A percentile compares a stretch with the other conserved stretches of the same genome.
Evolutionary conservation across 2,113 vertebrate genomes (phyloP).

Genomic region (Chlorodrepanis virens): DNA sequence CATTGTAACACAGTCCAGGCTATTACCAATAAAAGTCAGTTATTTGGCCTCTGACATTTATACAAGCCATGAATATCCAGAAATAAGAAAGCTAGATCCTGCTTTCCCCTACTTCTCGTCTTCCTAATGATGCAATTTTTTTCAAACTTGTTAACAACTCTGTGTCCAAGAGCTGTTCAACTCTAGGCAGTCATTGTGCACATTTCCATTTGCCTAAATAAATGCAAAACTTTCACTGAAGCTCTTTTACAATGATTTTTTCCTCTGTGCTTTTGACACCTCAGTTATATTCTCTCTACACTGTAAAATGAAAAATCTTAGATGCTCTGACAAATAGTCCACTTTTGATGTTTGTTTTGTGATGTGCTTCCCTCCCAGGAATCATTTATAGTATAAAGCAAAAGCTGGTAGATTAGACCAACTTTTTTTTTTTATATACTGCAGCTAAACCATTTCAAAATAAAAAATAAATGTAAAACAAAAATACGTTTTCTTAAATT

Average conservation of each 20-base stretch:
- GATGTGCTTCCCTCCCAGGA: not conserved
- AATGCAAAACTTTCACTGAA: slow-evolving; percentile 1
- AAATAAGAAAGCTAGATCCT: slow-evolving; percentile 22
- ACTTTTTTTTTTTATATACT: not conserved
- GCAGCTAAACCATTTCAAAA: not conserved
- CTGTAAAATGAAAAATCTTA: not conserved
- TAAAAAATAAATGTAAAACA: not conserved
- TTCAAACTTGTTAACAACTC: not conserved
- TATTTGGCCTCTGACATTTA: slow-evolving; percentile 47
- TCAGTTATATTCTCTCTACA: not conserved
- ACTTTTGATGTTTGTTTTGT: not conserved
- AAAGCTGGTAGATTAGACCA: not conserved
- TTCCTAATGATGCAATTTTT: not conserved
- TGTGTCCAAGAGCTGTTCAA: not conserved
- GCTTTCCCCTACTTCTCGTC: not conserved
- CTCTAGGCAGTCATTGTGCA: not conserved
- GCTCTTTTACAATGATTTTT: not conserved
- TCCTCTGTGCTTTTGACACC: not conserved
- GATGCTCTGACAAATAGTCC: not conserved
- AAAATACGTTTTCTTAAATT: not conserved
- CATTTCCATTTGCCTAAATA: slow-evolving; percentile 21
- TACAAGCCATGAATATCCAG: slow-evolving; percentile 15
- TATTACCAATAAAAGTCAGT: slow-evolving; percentile 36
- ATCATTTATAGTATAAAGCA: not conserved
- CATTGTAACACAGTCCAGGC: slow-evolving; percentile 23